A percentile compares a stretch with the other conserved stretches of the same genome.
Evolutionary conservation across 2,113 vertebrate species (phyloP).

Genomic region (Xenus cinereus): DNA sequence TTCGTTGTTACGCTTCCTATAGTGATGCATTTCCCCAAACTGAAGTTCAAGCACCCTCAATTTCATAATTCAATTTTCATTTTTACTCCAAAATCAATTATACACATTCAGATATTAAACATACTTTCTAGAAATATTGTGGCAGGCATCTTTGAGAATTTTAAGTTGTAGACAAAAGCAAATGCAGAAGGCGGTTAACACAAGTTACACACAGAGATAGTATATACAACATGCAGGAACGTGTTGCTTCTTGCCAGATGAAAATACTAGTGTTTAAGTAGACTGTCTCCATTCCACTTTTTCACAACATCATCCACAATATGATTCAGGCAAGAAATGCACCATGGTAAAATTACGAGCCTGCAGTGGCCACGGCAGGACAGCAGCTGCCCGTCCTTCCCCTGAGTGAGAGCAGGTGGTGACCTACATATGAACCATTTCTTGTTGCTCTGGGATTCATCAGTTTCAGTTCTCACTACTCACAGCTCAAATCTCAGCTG

Average conservation of each 20-base stretch:
- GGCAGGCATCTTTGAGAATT: not conserved
- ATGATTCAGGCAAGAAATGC: not conserved
- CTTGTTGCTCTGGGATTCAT: not conserved
- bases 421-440: not conserved
- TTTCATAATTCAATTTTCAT: not conserved
- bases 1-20: not conserved
- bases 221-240: not conserved
- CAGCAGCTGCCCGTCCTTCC: not conserved
- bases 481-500: not conserved
- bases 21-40: not conserved
- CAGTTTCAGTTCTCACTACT: not conserved
- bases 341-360: not conserved
- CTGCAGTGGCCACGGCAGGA: not conserved
- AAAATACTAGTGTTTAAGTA: not conserved
- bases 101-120: not conserved
- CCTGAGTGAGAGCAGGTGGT: constrained; percentile 14
- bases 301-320: not conserved
- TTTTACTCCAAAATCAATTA: not conserved
- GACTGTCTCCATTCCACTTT: not conserved
- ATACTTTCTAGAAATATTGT: not conserved
- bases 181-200: not conserved
- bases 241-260: not conserved
- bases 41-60: not conserved
- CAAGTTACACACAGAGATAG: not conserved
- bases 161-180: not conserved